These are phyloP conservation scores for Nycticryphes semicollaris DNA, from an alignment of 2,113 vertebrate genomes.

Conservation along the genomic window DNA sequence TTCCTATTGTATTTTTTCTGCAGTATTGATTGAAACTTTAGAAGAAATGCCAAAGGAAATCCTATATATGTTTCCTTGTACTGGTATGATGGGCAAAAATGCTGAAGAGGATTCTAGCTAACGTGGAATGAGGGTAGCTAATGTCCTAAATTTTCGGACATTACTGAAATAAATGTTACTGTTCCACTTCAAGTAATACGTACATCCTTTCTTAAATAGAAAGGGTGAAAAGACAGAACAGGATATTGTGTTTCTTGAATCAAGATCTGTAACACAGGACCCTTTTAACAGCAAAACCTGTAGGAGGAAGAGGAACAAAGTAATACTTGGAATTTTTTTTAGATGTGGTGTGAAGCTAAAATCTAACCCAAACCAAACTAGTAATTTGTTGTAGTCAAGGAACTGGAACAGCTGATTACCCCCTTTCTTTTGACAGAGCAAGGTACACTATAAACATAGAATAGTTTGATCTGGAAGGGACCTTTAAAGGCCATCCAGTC, in stretches of 20 bases:
- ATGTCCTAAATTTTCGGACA: not conserved
- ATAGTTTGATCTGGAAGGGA: not conserved
- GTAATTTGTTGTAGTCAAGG: not conserved
- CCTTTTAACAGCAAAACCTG: not conserved
- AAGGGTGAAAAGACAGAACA: not conserved
- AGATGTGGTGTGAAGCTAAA: not conserved
- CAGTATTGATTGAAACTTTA: not conserved
- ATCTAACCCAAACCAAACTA: not conserved
- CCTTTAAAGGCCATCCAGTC: not conserved
- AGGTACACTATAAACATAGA: not conserved
- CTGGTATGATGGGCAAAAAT: not conserved
- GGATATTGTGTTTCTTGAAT: not conserved
- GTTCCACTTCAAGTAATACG: not conserved
- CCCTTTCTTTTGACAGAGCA: not conserved
- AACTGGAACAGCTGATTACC: not conserved
- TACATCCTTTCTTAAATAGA: not conserved
- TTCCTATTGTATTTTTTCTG: not conserved
- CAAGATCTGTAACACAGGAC: not conserved
- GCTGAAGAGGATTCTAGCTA: not conserved
- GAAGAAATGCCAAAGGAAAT: not conserved
- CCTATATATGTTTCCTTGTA: rapidly evolving
- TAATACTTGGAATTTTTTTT: not conserved
- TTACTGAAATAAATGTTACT: not conserved
- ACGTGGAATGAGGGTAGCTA: not conserved
- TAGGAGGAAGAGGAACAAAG: not conserved